Evolutionary conservation across 2,113 vertebrate genomes (phyloP).

Genomic region (Lophura nycthemera): DNA sequence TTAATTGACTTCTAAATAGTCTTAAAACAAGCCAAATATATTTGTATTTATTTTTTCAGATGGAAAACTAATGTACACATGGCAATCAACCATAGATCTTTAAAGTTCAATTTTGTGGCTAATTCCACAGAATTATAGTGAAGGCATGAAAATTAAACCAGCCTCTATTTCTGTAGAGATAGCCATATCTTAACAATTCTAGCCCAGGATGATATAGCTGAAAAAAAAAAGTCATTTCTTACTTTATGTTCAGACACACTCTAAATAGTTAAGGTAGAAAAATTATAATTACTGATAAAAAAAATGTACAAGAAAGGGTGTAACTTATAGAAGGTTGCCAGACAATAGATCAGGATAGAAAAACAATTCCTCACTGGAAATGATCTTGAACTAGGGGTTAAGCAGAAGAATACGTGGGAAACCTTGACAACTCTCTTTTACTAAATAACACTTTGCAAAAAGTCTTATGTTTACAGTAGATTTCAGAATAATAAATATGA

Average conservation of each 20-base stretch:
- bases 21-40: neutral
- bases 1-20: neutral
- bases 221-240: neutral
- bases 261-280: neutral
- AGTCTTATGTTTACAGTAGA: neutral
- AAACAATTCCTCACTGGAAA: neutral
- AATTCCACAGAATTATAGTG: neutral
- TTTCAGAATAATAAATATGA: neutral
- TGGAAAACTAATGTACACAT: neutral
- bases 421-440: neutral
- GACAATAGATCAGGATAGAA: neutral
- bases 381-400: slow-evolving; percentile 39
- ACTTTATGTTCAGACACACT: neutral
- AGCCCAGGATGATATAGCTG: neutral
- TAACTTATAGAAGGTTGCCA: neutral
- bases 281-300: neutral
- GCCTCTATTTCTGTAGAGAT: fast-evolving
- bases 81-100: neutral
- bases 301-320: neutral
- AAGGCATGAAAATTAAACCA: neutral
- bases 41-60: slow-evolving; percentile 25
- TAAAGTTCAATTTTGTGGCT: neutral
- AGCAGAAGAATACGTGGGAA: slow-evolving; percentile 26
- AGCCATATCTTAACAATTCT: neutral
- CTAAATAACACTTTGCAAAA: neutral